Evolutionary conservation across 2,888 invertebrate species (phyloP), one percentile per base, ranked within the genome.

Genomic region (Lymantria monacha): DNA sequence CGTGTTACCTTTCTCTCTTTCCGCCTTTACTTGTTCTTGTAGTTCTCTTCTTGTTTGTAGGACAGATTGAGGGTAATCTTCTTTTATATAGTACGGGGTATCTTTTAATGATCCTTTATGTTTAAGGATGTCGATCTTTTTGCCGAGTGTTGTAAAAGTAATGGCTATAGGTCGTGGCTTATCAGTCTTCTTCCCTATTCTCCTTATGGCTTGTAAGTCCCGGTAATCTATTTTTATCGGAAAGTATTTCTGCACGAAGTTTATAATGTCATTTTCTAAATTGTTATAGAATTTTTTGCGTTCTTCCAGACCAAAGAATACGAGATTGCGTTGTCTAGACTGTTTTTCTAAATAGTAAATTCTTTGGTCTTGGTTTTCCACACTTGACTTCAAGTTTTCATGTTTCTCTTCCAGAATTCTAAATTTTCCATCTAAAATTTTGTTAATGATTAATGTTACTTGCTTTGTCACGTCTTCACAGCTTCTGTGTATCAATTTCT

Each of bases 241-340:
- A 30, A 55, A 44, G 14, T 55, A 53, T 46, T 59, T 48, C 7
- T 48, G 11, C 11, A 55, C 30, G 41, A 50, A 52, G 12, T 48
- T 45, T 15, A 44, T 37, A 9, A 53, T 48, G 10, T 36, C 48
- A 38, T 48, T 48, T 46, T 49, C 53, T 22, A 58, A 22, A 12
- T 42, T 49, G 10, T 22, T 11, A 42, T 53, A 50, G 0, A 48
- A 52, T 36, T 49, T 52, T 50, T 59, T 52, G 5, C 44, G 15
- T 49, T 60, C 59, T 40, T 54, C 42, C 9, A 57, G 2, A 0
- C 55, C 59, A 49, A 59, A 59, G 45, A 59, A 51, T 11, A 59
- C 49, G 7, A 59, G 13, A 40, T 53, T 55, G 0, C 47, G 31
- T 49, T 57, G 49, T 44, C 51, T 54, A 43, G 53, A 31, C 9